Evolutionary conservation across 2,113 vertebrate genomes (phyloP).

Genomic region (Silurus meridionalis): DNA sequence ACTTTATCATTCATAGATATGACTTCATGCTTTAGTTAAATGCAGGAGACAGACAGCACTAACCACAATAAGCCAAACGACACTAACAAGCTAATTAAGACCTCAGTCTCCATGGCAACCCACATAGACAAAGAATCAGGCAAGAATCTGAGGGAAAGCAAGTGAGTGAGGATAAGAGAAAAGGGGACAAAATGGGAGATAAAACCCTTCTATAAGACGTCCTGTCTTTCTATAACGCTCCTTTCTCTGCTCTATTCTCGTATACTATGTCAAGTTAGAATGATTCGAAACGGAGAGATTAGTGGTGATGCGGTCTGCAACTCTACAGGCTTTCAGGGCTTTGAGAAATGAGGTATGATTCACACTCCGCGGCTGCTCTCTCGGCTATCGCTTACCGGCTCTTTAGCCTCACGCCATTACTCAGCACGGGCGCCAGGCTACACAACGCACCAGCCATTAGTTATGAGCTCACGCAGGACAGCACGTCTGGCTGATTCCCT

Average conservation of each 20-base stretch:
- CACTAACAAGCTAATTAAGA: conserved; percentile 51
- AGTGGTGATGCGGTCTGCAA: conserved; percentile 20
- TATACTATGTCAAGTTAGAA: conserved; percentile 7
- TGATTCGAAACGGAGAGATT: conserved; percentile 30
- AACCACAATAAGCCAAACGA: conserved; percentile 41
- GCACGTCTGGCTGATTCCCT: background rate
- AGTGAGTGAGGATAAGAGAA: conserved; percentile 15
- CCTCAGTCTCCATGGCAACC: conserved; percentile 47
- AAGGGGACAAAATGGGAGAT: background rate
- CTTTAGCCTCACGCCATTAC: conserved; percentile 63
- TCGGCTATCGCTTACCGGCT: conserved; percentile 59
- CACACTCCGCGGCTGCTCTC: conserved; percentile 58
- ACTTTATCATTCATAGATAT: background rate
- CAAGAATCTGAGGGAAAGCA: conserved; percentile 13
- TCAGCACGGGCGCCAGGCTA: conserved; percentile 61
- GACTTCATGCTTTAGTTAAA: background rate
- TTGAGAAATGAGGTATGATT: conserved; percentile 73
- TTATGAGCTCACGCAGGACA: conserved; percentile 48
- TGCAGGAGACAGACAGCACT: conserved; percentile 13
- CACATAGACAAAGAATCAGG: conserved; percentile 35
- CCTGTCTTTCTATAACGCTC: background rate
- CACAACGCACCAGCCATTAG: conserved; percentile 27
- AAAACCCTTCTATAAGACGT: background rate
- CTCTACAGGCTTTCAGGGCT: conserved; percentile 25
- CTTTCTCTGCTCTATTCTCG: conserved; percentile 4